Evolutionary conservation across 2,888 invertebrate species (phyloP), one percentile per base, ranked within the genome.

Genomic region (Resseliella maxima): DNA sequence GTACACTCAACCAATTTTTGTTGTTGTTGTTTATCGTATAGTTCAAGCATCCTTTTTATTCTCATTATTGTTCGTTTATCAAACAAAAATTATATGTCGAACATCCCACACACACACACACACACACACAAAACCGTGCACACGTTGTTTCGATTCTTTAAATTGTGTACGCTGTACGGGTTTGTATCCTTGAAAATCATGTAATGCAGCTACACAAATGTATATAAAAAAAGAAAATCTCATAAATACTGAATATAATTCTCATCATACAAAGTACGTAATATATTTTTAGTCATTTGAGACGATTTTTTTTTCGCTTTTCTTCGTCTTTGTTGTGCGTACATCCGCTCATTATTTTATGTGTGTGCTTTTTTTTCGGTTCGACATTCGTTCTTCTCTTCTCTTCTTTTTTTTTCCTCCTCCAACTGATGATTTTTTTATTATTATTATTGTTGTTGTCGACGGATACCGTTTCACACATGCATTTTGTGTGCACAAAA

Each of bases 241-340:
- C 50, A 50, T 50, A 24, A 59, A 59, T 59, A 59, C 27, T 59
- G 59, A 59, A 27, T 24, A 27, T 59, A 59, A 24, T 59, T 41
- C 46, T 18, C 46, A 18, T 50, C 46, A 64, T 64, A 64, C 64
- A 64, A 3, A 64, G 38, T 24, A 21, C 38, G 8, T 64, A 64
- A 64, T 64, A 64, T 38, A 83, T 83, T 38, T 38, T 38, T 38
- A 83, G 83, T n/a, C 24, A 83, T 83, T 38, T n/a, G 83, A 83
- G 38, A 83, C 83, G 83, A 38, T 50, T 2, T 50, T 83, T 83
- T 72, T 83, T 83, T 83, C n/a, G n/a, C n/a, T n/a, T n/a, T n/a
- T n/a, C n/a, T 50, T 50, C 12, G 46, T 50, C 15, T 50, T 15
- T 50, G 46, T 24, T 18, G 83, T 83, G 31, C 31, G 64, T 31